Evolutionary conservation across 2,888 invertebrate species (phyloP).

Genomic region (Nineta flava): DNA sequence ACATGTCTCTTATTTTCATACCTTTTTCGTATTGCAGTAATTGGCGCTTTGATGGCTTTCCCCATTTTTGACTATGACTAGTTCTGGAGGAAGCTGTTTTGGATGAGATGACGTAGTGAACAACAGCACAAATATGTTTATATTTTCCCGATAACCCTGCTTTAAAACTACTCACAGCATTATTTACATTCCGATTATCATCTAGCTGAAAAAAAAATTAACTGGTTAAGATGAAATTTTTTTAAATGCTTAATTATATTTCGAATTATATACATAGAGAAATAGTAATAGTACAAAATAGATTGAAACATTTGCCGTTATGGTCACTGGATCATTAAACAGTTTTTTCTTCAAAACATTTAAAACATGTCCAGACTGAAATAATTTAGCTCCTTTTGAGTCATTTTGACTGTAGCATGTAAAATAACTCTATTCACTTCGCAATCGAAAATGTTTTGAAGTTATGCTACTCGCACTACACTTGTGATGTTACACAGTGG

Average conservation of each 20-base stretch:
- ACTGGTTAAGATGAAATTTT: background rate
- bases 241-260: too few relatives aligned
- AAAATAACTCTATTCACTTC: too few relatives aligned
- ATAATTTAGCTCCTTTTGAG: background rate
- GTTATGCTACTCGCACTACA: too few relatives aligned
- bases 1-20: conserved; percentile 9
- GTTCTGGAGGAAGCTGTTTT: conserved; percentile 12
- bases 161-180: conserved; percentile 11
- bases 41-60: conserved; percentile 11
- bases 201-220: conserved; percentile 5
- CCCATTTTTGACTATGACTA: conserved; percentile 11
- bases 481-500: too few relatives aligned
- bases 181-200: conserved; percentile 6
- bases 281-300: too few relatives aligned
- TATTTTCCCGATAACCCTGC: conserved; percentile 11
- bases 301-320: too few relatives aligned
- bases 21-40: conserved; percentile 11
- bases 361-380: background rate
- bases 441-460: too few relatives aligned
- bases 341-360: background rate
- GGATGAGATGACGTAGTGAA: conserved; percentile 11
- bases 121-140: conserved; percentile 12
- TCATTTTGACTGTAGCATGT: too few relatives aligned
- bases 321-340: background rate
- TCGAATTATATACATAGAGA: too few relatives aligned